Evolutionary conservation across 53 echinoderm and acorn worm genomes (phyloP).

Genomic region (Echinometra lucunter): DNA sequence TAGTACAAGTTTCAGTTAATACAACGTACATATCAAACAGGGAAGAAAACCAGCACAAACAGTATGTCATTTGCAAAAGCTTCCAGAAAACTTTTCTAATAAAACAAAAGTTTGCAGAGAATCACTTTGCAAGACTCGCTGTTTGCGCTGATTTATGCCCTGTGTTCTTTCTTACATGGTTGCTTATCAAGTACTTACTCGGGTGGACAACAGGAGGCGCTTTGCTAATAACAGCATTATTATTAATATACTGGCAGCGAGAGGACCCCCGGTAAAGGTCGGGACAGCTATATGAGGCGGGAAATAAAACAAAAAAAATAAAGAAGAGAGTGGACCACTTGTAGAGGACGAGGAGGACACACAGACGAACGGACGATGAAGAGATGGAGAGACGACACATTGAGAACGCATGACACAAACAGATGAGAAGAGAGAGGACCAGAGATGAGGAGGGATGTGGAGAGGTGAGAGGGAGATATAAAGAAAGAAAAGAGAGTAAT

Average conservation of each 20-base stretch:
- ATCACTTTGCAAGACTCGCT: background rate
- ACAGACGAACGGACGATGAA: conserved; percentile 41
- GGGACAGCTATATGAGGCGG: conserved; percentile 67
- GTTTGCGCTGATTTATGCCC: conserved; percentile 10
- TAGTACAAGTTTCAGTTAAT: conserved; percentile 58
- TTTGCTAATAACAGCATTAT: conserved; percentile 33
- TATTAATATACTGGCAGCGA: conserved; percentile 55
- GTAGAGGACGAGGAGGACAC: background rate
- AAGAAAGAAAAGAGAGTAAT: conserved; percentile 68
- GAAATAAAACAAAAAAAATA: conserved; percentile 49
- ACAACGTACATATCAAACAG: background rate
- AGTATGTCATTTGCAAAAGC: background rate
- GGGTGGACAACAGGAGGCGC: conserved; percentile 59
- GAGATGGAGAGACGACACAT: conserved; percentile 51
- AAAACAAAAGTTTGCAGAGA: background rate
- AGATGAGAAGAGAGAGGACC: conserved; percentile 20
- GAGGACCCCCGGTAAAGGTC: conserved; percentile 64
- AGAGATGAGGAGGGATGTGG: background rate
- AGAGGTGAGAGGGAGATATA: conserved; percentile 53
- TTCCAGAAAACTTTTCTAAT: background rate
- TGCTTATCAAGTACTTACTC: conserved; percentile 63
- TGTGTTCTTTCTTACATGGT: background rate
- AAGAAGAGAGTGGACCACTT: conserved; percentile 30
- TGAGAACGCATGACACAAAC: conserved; percentile 33
- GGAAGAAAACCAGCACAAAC: conserved; percentile 30